Percentiles rank a stretch among this genome's conserved stretches.
Evolutionary conservation across 2,888 invertebrate genomes (phyloP).

Genomic region (Smittia sp.): DNA sequence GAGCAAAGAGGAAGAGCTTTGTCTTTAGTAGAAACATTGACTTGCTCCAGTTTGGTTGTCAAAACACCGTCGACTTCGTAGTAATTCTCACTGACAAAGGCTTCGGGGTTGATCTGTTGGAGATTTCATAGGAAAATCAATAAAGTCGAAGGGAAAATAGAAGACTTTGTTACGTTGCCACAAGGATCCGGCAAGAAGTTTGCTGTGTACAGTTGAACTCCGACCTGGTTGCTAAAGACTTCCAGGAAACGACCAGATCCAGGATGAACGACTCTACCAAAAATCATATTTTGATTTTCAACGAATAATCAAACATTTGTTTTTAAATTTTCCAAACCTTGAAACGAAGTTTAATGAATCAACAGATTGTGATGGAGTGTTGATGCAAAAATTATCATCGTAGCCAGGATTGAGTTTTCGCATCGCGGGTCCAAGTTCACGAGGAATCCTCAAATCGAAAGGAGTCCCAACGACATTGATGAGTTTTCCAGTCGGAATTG

Average conservation of each 20-base stretch:
- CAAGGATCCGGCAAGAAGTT: constrained; percentile 66
- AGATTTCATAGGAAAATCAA: neutral
- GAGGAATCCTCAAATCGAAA: constrained; percentile 71
- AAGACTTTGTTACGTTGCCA: constrained; percentile 22
- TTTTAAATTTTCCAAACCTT: constrained; percentile 51
- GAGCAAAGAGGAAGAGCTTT: constrained; percentile 23
- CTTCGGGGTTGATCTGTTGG: constrained; percentile 26
- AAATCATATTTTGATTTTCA: neutral
- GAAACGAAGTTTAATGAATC: constrained; percentile 63
- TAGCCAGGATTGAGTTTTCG: constrained; percentile 68
- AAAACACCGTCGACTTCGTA: constrained; percentile 36
- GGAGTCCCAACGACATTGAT: constrained; percentile 66
- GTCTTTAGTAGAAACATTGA: constrained; percentile 1
- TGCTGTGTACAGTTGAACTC: constrained; percentile 86
- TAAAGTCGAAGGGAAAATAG: neutral
- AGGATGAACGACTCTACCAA: constrained; percentile 63
- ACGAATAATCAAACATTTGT: neutral
- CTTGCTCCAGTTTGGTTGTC: constrained; percentile 42
- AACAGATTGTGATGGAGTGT: constrained; percentile 54
- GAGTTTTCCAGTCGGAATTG: constrained; percentile 71
- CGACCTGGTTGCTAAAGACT: constrained; percentile 82
- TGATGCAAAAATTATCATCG: constrained; percentile 80
- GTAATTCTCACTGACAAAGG: constrained; percentile 8
- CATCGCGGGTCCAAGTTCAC: constrained; percentile 65
- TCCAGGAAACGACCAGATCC: constrained; percentile 71